phyloP scores from a whole-genome alignment of 2,797 vertebrate species.

The Gymnopithys bicolor region DNA sequence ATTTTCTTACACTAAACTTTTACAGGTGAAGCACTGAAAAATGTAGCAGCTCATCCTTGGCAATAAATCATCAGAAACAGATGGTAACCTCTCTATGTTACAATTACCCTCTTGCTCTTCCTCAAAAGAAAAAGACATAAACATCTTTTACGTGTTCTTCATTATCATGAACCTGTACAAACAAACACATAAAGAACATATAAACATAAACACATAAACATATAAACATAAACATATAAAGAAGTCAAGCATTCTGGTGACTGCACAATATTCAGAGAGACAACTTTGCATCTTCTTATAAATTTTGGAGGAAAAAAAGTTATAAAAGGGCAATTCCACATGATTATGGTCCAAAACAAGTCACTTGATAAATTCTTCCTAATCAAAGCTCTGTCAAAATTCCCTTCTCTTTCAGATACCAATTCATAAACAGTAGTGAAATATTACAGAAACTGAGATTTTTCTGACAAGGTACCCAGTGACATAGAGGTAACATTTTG shows the following conservation, averaged over 20 bases:
- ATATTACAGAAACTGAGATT: not conserved
- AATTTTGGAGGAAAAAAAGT: not conserved
- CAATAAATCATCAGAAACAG: not conserved
- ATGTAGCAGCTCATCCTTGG: not conserved
- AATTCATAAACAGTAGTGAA: not conserved
- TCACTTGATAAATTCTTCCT: not conserved
- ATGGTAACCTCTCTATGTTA: accelerated
- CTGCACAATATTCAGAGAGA: not conserved
- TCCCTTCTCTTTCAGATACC: not conserved
- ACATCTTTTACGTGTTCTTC: not conserved
- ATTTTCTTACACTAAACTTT: not conserved
- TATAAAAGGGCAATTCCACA: not conserved
- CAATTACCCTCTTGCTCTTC: not conserved
- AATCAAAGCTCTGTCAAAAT: not conserved
- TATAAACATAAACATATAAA: too few relatives aligned
- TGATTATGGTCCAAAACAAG: not conserved
- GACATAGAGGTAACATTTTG: not conserved
- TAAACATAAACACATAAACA: not conserved
- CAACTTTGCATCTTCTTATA: not conserved
- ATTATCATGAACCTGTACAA: not conserved
- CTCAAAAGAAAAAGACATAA: not conserved
- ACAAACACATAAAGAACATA: not conserved
- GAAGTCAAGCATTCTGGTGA: not conserved
- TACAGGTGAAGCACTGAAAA: not conserved
- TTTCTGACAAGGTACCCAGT: not conserved